Conservation (phyloP, 2,888 invertebrate genomes). For the Agrilus mali region DNA sequence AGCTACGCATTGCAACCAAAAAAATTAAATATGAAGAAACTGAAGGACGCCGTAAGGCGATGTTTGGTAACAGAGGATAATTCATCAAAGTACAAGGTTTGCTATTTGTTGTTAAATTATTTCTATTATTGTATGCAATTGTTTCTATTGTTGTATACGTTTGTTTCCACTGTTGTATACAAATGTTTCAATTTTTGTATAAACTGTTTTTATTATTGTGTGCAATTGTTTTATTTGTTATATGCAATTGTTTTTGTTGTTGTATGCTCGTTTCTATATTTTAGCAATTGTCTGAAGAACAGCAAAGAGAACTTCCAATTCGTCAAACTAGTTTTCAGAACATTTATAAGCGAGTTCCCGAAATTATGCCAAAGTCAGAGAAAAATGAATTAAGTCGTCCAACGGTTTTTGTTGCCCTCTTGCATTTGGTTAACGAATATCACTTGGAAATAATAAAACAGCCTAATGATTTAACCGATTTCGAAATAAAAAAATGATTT, state of each 20-base stretch:
- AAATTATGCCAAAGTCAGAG: constrained; percentile 45
- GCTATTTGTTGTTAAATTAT: constrained; percentile 5
- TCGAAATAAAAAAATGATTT: too few relatives aligned
- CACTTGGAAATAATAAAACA: constrained; percentile 37
- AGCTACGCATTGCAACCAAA: constrained; percentile 74
- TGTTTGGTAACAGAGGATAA: constrained; percentile 35
- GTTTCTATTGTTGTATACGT: background rate
- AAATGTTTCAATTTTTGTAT: background rate
- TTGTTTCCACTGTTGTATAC: background rate
- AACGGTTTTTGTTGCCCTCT: constrained; percentile 64
- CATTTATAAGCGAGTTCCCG: constrained; percentile 46
- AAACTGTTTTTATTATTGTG: background rate
- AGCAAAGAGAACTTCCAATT: constrained; percentile 14
- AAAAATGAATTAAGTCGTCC: constrained; percentile 63
- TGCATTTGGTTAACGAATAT: constrained; percentile 78
- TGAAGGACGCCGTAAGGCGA: constrained; percentile 66
- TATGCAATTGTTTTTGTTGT: background rate
- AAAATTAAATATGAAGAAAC: constrained; percentile 71
- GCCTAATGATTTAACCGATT: too few relatives aligned
- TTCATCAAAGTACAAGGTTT: constrained; percentile 24
- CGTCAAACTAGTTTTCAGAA: constrained; percentile 36
- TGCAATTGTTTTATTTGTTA: background rate
- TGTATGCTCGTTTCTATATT: background rate
- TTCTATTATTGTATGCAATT: background rate
- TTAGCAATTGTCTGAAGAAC: constrained; percentile 5